phyloP scores from a whole-genome alignment of 2,797 vertebrate genomes.

The Silurus aristotelis region DNA sequence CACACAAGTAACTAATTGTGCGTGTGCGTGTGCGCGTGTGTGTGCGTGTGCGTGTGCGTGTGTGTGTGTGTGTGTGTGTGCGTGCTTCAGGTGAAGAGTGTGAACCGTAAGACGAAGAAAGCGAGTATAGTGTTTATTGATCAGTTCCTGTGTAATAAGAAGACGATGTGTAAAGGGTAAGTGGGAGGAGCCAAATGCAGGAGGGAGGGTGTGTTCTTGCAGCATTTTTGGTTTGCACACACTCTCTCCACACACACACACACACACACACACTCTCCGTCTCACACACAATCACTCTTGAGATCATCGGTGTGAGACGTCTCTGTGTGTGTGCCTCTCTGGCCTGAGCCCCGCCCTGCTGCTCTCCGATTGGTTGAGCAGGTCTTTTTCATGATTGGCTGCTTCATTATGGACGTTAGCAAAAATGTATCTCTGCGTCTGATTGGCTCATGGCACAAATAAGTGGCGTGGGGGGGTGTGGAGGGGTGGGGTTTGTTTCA shows the following conservation, averaged over 20 bases:
- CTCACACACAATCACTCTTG: too few species aligned
- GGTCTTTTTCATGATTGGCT: background rate
- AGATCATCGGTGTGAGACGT: too few species aligned
- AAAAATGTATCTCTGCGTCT: background rate
- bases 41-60: background rate
- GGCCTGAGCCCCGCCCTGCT: too few species aligned
- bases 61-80: background rate
- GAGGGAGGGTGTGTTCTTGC: too few species aligned
- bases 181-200: background rate
- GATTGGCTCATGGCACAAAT: background rate
- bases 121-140: slow-evolving; percentile 87
- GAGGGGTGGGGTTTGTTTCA: too few species aligned
- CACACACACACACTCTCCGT: too few species aligned
- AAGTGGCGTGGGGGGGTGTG: too few species aligned
- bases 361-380: background rate
- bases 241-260: too few species aligned
- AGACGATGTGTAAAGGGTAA: slow-evolving; percentile 69
- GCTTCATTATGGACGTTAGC: background rate
- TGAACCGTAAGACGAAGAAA: slow-evolving; percentile 79
- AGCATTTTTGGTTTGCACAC: too few species aligned
- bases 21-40: too few species aligned
- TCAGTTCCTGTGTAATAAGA: slow-evolving; percentile 62
- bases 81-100: slow-evolving; percentile 78
- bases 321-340: too few species aligned
- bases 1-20: background rate